Evolutionary conservation across 2,797 vertebrate species (phyloP).

Genomic region (Cygnus olor): DNA sequence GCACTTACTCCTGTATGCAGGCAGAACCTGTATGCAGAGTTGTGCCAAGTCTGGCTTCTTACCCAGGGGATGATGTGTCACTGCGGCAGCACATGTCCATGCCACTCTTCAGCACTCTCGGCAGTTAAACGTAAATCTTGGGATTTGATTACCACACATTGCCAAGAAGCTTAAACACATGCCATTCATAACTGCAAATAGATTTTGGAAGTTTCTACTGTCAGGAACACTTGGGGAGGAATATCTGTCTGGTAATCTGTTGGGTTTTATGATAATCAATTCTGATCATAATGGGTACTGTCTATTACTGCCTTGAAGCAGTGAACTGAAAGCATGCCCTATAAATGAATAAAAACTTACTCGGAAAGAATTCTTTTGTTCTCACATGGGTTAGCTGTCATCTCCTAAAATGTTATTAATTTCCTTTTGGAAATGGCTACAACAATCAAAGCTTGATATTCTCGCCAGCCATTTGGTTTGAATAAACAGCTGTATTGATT

Average conservation of each 20-base stretch:
- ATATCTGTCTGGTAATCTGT: background rate
- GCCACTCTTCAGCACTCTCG: background rate
- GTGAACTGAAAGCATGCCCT: conserved; percentile 42
- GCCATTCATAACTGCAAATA: background rate
- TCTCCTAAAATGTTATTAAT: conserved; percentile 40
- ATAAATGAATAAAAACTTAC: conserved; percentile 23
- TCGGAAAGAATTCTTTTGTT: conserved; percentile 57
- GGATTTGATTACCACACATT: conserved; percentile 40
- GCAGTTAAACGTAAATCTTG: background rate
- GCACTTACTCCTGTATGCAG: background rate
- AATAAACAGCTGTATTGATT: conserved; percentile 61
- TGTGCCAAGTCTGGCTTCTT: conserved; percentile 27
- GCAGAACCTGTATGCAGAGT: background rate
- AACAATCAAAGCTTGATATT: conserved; percentile 16
- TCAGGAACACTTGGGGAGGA: background rate
- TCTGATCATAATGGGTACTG: background rate
- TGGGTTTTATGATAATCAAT: background rate
- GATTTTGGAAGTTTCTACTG: conserved; percentile 15
- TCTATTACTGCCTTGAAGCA: conserved; percentile 27
- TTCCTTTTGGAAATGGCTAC: conserved; percentile 67
- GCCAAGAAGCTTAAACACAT: conserved; percentile 22
- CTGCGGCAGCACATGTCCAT: conserved; percentile 25
- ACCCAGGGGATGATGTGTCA: background rate
- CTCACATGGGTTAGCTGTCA: conserved; percentile 36
- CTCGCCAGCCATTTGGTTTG: conserved; percentile 52